Evolutionary conservation across 2,113 vertebrate species (phyloP).

Genomic region (Odocoileus hemionus): DNA sequence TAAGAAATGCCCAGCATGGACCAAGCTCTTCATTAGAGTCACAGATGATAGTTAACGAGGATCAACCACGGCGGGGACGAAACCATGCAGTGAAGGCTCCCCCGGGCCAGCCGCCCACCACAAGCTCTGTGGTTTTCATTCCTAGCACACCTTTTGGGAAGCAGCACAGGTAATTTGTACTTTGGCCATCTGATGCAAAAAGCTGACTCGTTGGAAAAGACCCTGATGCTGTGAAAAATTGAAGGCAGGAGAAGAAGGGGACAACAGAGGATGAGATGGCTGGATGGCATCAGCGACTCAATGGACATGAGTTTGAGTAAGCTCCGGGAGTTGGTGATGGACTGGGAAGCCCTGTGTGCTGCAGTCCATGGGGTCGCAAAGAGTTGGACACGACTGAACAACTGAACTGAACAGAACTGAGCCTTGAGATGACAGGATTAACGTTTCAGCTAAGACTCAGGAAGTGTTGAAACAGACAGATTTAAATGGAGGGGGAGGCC

Average conservation of each 20-base stretch:
- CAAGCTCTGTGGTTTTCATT: background rate
- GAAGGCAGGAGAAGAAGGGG: background rate
- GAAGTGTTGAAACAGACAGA: background rate
- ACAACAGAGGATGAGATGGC: background rate
- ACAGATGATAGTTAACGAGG: fast-evolving
- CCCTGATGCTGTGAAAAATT: background rate
- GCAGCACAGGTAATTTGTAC: background rate
- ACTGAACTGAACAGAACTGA: background rate
- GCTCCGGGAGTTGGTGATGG: background rate
- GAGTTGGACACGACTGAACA: background rate
- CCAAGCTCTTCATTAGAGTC: background rate
- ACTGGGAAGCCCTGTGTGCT: background rate
- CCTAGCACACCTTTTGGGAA: background rate
- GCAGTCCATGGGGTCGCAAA: background rate
- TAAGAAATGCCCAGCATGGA: background rate
- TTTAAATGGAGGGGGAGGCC: background rate
- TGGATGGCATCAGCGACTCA: background rate
- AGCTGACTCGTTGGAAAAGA: background rate
- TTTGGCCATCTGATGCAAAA: background rate
- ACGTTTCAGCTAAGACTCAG: background rate
- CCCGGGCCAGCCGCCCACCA: fast-evolving
- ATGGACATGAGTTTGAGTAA: background rate
- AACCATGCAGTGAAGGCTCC: fast-evolving
- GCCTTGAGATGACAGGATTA: background rate
- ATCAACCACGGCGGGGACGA: fast-evolving